phyloP scores from a whole-genome alignment of 2,888 invertebrate genomes.

The Calliopum simillimum region DNA sequence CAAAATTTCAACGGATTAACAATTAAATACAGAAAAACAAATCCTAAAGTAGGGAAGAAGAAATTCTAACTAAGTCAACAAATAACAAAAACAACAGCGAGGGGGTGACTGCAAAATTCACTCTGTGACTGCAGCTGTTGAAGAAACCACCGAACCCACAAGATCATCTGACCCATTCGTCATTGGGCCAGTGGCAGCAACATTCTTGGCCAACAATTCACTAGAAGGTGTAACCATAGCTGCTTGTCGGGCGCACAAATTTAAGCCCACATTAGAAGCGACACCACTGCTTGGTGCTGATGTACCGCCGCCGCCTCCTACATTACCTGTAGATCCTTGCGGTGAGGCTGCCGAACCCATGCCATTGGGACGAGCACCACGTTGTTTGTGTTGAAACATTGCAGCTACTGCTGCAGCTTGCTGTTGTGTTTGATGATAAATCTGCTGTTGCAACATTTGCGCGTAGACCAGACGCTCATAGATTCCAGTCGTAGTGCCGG shows the following conservation, averaged over 20 bases:
- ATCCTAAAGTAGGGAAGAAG: constrained; percentile 25
- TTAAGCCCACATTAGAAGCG: constrained; percentile 8
- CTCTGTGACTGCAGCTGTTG: constrained; percentile 9
- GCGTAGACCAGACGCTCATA: constrained; percentile 52
- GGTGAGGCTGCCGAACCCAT: constrained; percentile 13
- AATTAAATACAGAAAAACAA: constrained; percentile 11
- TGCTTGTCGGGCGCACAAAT: constrained; percentile 40
- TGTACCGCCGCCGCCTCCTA: constrained; percentile 6
- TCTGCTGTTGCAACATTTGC: constrained; percentile 51
- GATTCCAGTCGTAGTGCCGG: constrained; percentile 42
- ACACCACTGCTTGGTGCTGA: neutral
- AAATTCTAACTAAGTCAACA: constrained; percentile 21
- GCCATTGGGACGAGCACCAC: constrained; percentile 38
- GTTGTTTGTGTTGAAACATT: constrained; percentile 66
- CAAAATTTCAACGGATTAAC: constrained; percentile 22
- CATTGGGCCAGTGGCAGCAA: neutral
- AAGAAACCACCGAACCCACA: constrained; percentile 28
- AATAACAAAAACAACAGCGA: neutral
- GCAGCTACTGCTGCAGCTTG: constrained; percentile 46
- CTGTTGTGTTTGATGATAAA: constrained; percentile 49
- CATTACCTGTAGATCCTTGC: neutral
- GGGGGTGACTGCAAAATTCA: neutral
- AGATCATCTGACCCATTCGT: constrained; percentile 29
- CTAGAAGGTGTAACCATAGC: constrained; percentile 23
- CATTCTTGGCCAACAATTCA: constrained; percentile 33